These are phyloP conservation scores for Thera britannica DNA, from an alignment of 2,888 invertebrate species.

Conservation along the genomic window DNA sequence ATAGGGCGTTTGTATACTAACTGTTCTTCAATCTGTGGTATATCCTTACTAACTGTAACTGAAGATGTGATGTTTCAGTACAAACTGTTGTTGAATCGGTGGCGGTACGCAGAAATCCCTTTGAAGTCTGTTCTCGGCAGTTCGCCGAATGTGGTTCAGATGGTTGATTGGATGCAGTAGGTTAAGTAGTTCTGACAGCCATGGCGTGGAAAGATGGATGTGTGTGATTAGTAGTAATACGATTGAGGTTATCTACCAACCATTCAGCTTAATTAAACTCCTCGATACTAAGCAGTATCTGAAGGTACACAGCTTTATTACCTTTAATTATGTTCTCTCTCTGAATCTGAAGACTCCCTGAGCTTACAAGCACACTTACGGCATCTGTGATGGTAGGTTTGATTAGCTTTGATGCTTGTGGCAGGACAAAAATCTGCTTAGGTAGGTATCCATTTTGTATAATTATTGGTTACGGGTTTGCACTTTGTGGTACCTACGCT, in stretches of 20 bases:
- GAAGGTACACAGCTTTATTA: no score
- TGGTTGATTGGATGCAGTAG: constrained; percentile 25
- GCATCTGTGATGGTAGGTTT: no score
- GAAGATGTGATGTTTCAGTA: constrained; percentile 18
- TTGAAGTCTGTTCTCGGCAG: constrained; percentile 46
- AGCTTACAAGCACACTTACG: no score
- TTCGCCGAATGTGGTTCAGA: constrained; percentile 43
- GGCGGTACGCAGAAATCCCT: constrained; percentile 41
- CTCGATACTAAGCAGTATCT: no score
- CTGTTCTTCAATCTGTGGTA: constrained; percentile 17
- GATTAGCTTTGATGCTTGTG: no score
- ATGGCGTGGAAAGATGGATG: constrained; percentile 1
- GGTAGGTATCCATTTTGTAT: no score
- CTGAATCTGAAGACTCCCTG: no score
- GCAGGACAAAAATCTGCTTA: no score
- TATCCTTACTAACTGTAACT: constrained; percentile 11
- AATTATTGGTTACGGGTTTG: no score
- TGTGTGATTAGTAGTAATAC: not conserved
- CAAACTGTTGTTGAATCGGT: constrained; percentile 16
- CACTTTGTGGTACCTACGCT: no score
- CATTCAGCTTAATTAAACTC: not conserved
- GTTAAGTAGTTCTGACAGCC: constrained; percentile 7
- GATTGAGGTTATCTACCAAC: not conserved
- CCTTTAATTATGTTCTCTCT: no score
- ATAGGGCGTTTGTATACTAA: constrained; percentile 31